These are phyloP conservation scores for Phodopus roborovskii DNA, from an alignment of 2,113 vertebrate species.

Conservation along the genomic window DNA sequence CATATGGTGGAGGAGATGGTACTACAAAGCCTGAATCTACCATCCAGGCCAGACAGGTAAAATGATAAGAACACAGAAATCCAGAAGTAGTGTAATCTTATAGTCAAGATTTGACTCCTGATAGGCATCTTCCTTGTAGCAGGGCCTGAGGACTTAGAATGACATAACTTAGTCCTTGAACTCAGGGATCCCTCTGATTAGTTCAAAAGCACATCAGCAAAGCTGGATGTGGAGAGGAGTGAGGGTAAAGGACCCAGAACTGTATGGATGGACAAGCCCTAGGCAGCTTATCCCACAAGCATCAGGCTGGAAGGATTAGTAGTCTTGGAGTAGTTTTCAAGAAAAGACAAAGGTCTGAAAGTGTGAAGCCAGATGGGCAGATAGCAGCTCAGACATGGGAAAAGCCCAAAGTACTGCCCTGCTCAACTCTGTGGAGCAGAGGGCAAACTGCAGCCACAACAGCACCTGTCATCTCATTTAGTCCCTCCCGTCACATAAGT, in stretches of 20 bases:
- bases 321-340: neutral
- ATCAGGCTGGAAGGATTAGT: neutral
- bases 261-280: neutral
- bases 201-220: neutral
- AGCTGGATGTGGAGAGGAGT: neutral
- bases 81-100: neutral
- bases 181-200: neutral
- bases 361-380: neutral
- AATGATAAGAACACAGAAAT: neutral
- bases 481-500: neutral
- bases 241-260: neutral
- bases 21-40: neutral
- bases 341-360: neutral
- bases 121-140: neutral
- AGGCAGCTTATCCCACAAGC: neutral
- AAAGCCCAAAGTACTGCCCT: neutral
- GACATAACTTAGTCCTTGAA: neutral
- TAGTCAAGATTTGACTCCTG: neutral
- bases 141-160: neutral
- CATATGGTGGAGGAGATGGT: neutral
- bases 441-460: neutral
- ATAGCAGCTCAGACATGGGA: neutral
- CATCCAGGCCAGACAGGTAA: neutral
- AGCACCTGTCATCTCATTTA: neutral
- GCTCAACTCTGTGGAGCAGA: neutral